Evolutionary conservation across 2,888 invertebrate genomes (phyloP).

Genomic region (Tetranychus truncatus): DNA sequence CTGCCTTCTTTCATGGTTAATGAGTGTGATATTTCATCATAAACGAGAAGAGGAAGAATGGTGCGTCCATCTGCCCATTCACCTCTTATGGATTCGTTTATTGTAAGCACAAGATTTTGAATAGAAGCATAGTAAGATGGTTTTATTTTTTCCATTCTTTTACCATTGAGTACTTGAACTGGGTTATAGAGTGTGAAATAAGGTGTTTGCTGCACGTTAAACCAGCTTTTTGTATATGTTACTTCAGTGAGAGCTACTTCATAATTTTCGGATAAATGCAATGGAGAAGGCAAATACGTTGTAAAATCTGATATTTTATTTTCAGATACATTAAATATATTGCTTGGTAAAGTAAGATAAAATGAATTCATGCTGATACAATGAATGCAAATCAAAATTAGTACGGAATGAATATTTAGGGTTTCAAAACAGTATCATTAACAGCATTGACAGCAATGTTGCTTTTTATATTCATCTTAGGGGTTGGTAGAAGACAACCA

Average conservation of each 20-base stretch:
- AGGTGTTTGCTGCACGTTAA: background rate
- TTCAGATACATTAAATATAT: background rate
- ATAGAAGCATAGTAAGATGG: background rate
- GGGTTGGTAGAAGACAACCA: background rate
- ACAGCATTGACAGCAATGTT: background rate
- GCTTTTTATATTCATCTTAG: conserved; percentile 1
- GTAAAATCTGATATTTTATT: background rate
- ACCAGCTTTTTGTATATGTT: background rate
- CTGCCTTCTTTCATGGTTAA: background rate
- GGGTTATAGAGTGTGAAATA: background rate
- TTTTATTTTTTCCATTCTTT: background rate
- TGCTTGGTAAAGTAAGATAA: background rate
- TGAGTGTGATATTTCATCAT: background rate
- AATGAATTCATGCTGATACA: background rate
- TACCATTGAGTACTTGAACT: background rate
- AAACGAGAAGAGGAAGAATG: background rate
- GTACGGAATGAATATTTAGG: background rate
- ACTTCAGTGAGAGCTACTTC: background rate
- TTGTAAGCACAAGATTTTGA: background rate
- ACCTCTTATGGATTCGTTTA: background rate
- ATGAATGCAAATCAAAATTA: accelerated
- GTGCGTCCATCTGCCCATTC: background rate
- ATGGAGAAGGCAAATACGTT: background rate
- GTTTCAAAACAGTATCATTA: background rate
- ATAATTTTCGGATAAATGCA: background rate